Base-by-base conservation (phyloP, 2,113 vertebrate species). In the Datnioides undecimradiatus region DNA sequence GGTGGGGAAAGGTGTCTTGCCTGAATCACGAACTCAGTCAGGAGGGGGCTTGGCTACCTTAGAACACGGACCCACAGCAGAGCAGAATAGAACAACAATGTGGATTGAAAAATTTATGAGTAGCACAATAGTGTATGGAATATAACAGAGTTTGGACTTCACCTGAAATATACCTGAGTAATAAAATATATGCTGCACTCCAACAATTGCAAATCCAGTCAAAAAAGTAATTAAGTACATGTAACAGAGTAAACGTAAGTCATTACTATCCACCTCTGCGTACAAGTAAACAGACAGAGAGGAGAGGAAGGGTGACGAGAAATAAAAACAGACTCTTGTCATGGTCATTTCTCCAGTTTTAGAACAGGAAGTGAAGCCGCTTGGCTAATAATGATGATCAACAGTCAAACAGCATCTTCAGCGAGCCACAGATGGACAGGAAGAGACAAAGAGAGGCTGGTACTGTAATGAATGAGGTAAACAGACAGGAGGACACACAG, bases 401-500 rank as follows among this genome's bases (percentile, higher is more conserved):
- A 9, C 25, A 3, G 62, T 49, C 19, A 25, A 65, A 64, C n/a
- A 49, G 14, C n/a, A 36, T 77, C 69, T 71, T 43, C 13, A 36
- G 45, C 13, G 52, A 57, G 16, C 36, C 23, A 38, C 49, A 45
- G 48, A 57, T 49, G 1, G 34, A 64, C 51, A 60, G 55, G 16
- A 25, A 49, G 38, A 76, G 25, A 60, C 43, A 4, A 23, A 57
- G 16, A 45, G 11, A 79, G 29, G 34, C 66, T 6, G 62, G 34
- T 46, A 33, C 43, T 43, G 38, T 75, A 49, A 68, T 38, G 34
- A 69, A 36, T 23, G 73, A 62, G 60, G 21, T 34, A 57, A 65
- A 66, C 48, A 33, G 75, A 65, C 11, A 25, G 33, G 51, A 27
- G 23, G 46, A 63, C 46, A 76, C 73, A 71, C 11, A 63, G 21